Evolutionary conservation across 2,113 vertebrate genomes (phyloP).

Genomic region (Chaetodon trifascialis): DNA sequence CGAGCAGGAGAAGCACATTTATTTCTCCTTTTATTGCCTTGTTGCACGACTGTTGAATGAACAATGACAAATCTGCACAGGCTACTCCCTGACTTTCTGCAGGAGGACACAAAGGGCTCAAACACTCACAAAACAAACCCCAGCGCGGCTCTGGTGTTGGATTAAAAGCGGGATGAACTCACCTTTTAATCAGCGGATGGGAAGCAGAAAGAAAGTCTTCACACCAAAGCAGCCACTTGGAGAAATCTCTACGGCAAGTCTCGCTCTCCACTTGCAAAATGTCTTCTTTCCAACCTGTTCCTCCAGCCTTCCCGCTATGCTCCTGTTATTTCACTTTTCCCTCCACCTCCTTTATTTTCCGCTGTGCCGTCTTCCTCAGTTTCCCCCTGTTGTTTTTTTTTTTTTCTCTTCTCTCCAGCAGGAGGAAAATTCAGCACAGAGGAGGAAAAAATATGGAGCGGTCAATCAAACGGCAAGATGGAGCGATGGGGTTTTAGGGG

Average conservation of each 20-base stretch:
- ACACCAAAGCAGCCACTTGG: constrained; percentile 31
- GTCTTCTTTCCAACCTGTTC: constrained; percentile 36
- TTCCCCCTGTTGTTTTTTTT: constrained; percentile 42
- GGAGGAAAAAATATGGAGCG: constrained; percentile 69
- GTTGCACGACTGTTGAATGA: constrained; percentile 32
- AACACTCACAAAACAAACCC: not conserved
- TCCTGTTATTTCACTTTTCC: constrained; percentile 48
- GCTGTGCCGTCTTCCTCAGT: constrained; percentile 27
- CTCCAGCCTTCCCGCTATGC: constrained; percentile 40
- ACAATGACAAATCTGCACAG: constrained; percentile 23
- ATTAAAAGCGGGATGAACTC: constrained; percentile 34
- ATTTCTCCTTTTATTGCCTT: not conserved
- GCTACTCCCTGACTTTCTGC: constrained; percentile 43
- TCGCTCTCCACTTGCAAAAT: constrained; percentile 37
- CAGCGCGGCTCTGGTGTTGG: too few relatives aligned
- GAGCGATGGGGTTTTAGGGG: constrained; percentile 21
- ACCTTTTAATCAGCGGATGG: constrained; percentile 57
- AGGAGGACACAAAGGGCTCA: not conserved
- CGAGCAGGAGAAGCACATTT: not conserved
- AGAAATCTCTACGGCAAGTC: constrained; percentile 38
- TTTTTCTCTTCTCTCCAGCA: constrained; percentile 66
- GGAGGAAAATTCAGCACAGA: constrained; percentile 69
- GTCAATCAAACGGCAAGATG: constrained; percentile 77
- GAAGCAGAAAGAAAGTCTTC: constrained; percentile 31
- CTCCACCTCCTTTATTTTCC: constrained; percentile 56